These are phyloP conservation scores for Ammodytes dubius DNA, from an alignment of 2,113 vertebrate genomes.

Conservation along the genomic window DNA sequence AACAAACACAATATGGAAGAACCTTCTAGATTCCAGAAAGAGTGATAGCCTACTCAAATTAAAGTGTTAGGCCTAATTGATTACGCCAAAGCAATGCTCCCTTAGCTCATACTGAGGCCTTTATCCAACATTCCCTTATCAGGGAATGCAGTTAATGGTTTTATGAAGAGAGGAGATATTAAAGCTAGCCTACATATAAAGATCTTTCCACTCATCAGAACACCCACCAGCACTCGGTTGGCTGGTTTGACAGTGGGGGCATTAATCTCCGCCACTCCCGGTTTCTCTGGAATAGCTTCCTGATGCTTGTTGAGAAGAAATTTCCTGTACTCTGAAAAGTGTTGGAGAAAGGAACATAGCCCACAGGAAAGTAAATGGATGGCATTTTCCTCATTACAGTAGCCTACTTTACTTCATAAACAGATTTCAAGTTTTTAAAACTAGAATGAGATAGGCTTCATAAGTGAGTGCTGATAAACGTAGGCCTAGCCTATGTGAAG, in stretches of 20 bases:
- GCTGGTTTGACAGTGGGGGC: neutral
- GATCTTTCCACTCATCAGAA: neutral
- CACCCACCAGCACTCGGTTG: conserved; percentile 21
- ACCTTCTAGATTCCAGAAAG: neutral
- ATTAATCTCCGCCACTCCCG: neutral
- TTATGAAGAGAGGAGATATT: neutral
- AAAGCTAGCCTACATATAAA: neutral
- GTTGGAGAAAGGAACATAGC: neutral
- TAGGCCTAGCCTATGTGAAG: too few species aligned
- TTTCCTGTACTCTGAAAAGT: conserved; percentile 38
- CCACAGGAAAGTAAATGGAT: neutral
- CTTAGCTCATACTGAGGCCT: neutral
- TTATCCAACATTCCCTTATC: neutral
- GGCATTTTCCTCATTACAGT: neutral
- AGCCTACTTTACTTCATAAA: neutral
- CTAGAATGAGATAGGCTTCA: too few species aligned
- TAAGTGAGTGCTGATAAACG: too few species aligned
- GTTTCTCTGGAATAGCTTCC: conserved; percentile 54
- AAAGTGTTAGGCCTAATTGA: too few species aligned
- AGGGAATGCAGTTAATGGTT: neutral
- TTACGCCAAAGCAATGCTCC: neutral
- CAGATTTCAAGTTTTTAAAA: too few species aligned
- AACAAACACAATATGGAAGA: neutral
- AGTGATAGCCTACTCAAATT: neutral
- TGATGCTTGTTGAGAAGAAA: neutral